Conservation (phyloP, 2,797 vertebrate species). For the Ammospiza maritima region DNA sequence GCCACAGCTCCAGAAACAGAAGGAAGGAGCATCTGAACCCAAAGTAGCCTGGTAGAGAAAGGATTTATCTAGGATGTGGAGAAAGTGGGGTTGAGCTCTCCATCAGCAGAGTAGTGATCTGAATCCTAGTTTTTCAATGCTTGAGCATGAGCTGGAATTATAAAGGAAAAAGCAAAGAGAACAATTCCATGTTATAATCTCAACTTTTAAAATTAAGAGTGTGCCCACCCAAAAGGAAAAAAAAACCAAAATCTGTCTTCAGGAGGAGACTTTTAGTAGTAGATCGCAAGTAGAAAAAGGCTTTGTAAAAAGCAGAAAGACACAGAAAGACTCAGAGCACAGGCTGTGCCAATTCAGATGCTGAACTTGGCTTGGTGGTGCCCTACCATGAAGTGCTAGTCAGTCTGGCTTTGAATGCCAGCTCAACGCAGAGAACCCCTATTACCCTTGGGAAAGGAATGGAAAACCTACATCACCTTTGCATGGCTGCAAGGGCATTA, state of each 20-base stretch:
- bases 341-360: not conserved
- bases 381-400: not conserved
- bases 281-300: not conserved
- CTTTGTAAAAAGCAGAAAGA: not conserved
- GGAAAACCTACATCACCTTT: not conserved
- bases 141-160: not conserved
- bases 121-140: not conserved
- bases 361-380: not conserved
- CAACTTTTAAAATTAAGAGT: not conserved
- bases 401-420: not conserved
- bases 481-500: not conserved
- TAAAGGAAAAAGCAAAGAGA: not conserved
- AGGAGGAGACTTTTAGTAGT: not conserved
- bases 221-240: not conserved
- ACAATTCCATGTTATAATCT: not conserved
- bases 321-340: not conserved
- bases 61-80: not conserved
- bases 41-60: not conserved
- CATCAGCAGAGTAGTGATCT: not conserved
- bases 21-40: not conserved
- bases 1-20: not conserved
- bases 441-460: not conserved
- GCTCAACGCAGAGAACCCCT: not conserved
- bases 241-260: not conserved
- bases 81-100: not conserved